Percentiles rank a stretch among this genome's conserved stretches.
These are phyloP conservation scores for Ramphastos sulfuratus DNA, from an alignment of 2,113 vertebrate species.

Conservation along the genomic window DNA sequence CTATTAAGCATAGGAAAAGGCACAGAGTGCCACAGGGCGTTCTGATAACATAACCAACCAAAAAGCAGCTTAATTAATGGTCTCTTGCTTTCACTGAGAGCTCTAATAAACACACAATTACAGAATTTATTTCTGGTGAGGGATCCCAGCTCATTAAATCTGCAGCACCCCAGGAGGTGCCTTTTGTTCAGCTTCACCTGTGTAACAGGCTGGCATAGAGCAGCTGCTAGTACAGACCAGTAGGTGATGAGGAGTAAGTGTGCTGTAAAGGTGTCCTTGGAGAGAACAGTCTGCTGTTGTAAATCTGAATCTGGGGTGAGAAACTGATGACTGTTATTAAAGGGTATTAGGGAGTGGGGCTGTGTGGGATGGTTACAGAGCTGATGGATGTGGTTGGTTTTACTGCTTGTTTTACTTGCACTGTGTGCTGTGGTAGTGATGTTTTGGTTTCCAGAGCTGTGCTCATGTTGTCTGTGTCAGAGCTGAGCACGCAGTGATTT, in stretches of 20 bases:
- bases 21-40: not conserved
- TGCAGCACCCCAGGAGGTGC: not conserved
- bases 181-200: constrained; percentile 18
- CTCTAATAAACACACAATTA: not conserved
- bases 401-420: not conserved
- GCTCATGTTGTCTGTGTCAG: not conserved
- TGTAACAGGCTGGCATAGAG: not conserved
- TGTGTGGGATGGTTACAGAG: not conserved
- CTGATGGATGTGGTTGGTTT: not conserved
- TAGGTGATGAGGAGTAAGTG: not conserved
- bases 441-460: not conserved
- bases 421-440: not conserved
- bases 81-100: not conserved
- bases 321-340: not conserved
- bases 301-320: not conserved
- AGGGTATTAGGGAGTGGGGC: not conserved
- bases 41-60: not conserved
- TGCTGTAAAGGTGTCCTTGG: not conserved
- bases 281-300: not conserved
- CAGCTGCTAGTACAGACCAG: not conserved
- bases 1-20: not conserved
- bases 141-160: constrained; percentile 1
- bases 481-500: not conserved
- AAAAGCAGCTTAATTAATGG: constrained; percentile 29
- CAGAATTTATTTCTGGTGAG: not conserved